Evolutionary conservation across 2,888 invertebrate species (phyloP), one percentile per base, ranked within the genome.

Genomic region (Nemotelus pantherinus): DNA sequence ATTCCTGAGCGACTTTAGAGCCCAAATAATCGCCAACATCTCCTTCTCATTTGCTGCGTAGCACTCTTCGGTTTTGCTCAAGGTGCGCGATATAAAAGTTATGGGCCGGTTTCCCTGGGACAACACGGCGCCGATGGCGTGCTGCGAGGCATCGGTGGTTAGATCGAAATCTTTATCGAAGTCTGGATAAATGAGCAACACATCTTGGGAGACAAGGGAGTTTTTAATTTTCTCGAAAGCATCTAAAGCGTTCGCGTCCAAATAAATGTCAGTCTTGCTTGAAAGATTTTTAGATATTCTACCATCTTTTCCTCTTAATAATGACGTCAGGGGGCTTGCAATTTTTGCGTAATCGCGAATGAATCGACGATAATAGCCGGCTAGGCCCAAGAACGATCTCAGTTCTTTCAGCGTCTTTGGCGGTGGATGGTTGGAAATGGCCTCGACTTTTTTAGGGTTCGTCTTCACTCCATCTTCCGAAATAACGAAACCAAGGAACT

Each of bases 221-320:
- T 71, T 71, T 57, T 71, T 71, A 9, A 71, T 44, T 48, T 71
- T 71, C 6, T 44, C 9, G n/a, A 71, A 57, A 6, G 57, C 71
- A 6, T 57, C 71, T 2, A 45, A 9, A 25, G 45, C 45, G 1
- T 43, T 45, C 4, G 3, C 53, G 3, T 48, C 2, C 39, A 50
- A n/a, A 25, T 50, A 1, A 7, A 70, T 55, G 2, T 39, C n/a
- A n/a, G 3, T 53, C 5, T 53, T 50, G 7, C 10, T 50, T 70
- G n/a, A 39, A 70, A 2, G 53, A 3, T 50, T 48, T 48, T 70
- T 70, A 41, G 53, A 70, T 3, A 70, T 41, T 3, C 43, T 50
- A 3, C 53, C 70, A 1, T 70, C 43, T 0, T 50, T 78, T 77
- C 75, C 80, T 80, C 79, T 76, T 77, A 71, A 79, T 79, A 72